These are phyloP conservation scores for Phragmatobia fuliginosa DNA, from an alignment of 2,888 invertebrate genomes.

Conservation along the genomic window DNA sequence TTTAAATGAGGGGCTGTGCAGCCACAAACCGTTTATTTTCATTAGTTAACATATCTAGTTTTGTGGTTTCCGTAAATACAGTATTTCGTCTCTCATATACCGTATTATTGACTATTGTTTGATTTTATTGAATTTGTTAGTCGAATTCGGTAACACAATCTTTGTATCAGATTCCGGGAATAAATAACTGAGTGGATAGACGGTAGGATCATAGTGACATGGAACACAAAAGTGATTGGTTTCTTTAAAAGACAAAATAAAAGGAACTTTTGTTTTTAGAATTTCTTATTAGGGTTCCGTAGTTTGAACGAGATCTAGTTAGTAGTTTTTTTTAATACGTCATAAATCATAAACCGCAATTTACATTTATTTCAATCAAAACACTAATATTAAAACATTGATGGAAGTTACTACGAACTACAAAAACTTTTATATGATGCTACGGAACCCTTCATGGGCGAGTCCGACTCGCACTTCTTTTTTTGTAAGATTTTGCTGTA, in stretches of 20 bases:
- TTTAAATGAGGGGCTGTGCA: slow-evolving; percentile 46
- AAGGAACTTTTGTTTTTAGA: background rate
- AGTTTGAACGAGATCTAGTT: too few species aligned
- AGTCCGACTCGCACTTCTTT: too few species aligned
- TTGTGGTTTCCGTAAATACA: slow-evolving; percentile 38
- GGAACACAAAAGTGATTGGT: slow-evolving; percentile 22
- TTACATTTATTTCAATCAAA: too few species aligned
- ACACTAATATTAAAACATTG: too few species aligned
- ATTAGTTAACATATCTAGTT: slow-evolving; percentile 49
- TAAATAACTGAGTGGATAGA: slow-evolving; percentile 30
- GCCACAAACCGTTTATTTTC: slow-evolving; percentile 52
- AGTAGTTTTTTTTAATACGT: too few species aligned
- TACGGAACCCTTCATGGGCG: too few species aligned
- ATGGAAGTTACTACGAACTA: too few species aligned
- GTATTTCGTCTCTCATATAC: slow-evolving; percentile 28
- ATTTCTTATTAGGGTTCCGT: background rate
- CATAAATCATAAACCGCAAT: too few species aligned
- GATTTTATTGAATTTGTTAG: slow-evolving; percentile 53
- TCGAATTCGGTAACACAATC: slow-evolving; percentile 36
- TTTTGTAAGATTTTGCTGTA: background rate
- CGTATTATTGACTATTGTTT: slow-evolving; percentile 53
- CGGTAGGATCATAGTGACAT: slow-evolving; percentile 15
- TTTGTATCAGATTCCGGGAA: slow-evolving; percentile 40
- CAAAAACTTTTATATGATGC: too few species aligned
- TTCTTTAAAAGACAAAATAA: slow-evolving; percentile 3